Evolutionary conservation across 1,140 invertebrate genomes (phyloP), one percentile per base, ranked within the genome.

Genomic region (Eurosta solidaginis): DNA sequence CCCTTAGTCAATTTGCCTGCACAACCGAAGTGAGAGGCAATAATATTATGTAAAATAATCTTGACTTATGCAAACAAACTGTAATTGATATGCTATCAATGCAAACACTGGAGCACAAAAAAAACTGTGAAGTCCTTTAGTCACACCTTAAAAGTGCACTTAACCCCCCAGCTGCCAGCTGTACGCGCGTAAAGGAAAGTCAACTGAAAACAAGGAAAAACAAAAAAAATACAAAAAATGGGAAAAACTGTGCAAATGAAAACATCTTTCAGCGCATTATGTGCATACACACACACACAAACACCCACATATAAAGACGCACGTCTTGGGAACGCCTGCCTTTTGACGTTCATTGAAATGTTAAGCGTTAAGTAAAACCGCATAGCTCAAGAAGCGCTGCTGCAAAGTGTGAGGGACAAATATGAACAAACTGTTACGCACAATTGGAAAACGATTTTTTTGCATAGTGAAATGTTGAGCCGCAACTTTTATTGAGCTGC

Each of bases 71-170:
- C 73, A 74, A 74, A 74, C 73, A 74, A 74, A 42, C 73, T 74
- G 73, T 74, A 74, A 74, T 74, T 74, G 73, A 74, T 74, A 74
- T 47, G 73, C 73, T 74, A 74, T 74, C 73, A 74, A 47, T 74
- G 3, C 52, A 59, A 12, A 36, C 14, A 17, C n/a, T 9, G 14
- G 36, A 54, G 29, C 20, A 68, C 20, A 52, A 20, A 52, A n/a
- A 68, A 74, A 74, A 27, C n/a, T 22, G 14, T 12, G 27, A 74
- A 74, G 73, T 74, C 42, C 73, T 74, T 45, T 27, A 74, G 73
- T 47, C 73, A 74, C 73, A 74, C 73, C 73, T 47, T 40, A 7
- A 74, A 27, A 74, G 40, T 7, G 73, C 73, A 74, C 44, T 74
- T 74, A 27, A n/a, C 7, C 6, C n/a, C 12, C 54, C 27, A 25